These are phyloP conservation scores for Phengaris alcon DNA, from an alignment of 2,888 invertebrate species.

Conservation along the genomic window DNA sequence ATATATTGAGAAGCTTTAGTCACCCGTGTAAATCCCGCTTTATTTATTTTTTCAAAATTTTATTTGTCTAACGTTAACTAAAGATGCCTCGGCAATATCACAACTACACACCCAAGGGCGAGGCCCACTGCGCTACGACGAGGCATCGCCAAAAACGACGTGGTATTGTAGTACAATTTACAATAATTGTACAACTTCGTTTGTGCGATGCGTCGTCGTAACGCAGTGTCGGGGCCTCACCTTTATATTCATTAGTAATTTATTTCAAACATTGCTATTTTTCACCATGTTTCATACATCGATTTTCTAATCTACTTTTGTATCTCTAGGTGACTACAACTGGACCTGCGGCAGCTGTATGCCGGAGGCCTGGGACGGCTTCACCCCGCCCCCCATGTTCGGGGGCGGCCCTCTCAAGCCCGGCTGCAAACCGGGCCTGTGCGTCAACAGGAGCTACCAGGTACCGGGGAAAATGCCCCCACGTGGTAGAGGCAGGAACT, in stretches of 20 bases:
- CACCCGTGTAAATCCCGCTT: no score
- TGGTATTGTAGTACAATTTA: no score
- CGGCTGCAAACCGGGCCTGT: constrained; percentile 64
- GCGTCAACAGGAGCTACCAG: constrained; percentile 53
- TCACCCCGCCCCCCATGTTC: constrained; percentile 53
- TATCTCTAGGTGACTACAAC: constrained; percentile 56
- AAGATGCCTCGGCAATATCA: no score
- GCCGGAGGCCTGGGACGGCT: constrained; percentile 63
- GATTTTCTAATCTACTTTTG: neutral
- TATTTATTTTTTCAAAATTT: no score
- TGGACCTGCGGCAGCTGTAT: constrained; percentile 62
- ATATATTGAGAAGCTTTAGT: no score
- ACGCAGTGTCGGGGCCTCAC: no score
- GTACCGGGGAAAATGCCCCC: constrained; percentile 50
- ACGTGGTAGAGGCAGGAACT: constrained; percentile 58
- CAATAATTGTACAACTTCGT: no score
- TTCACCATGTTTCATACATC: constrained; percentile 21
- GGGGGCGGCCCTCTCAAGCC: constrained; percentile 62
- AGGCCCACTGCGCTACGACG: no score
- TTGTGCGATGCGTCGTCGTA: no score
- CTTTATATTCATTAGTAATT: neutral
- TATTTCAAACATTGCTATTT: constrained; percentile 33
- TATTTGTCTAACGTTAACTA: no score
- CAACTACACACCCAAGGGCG: no score
- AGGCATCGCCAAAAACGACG: no score